Evolutionary conservation across 2,888 invertebrate species (phyloP).

Genomic region (Pecten maximus): DNA sequence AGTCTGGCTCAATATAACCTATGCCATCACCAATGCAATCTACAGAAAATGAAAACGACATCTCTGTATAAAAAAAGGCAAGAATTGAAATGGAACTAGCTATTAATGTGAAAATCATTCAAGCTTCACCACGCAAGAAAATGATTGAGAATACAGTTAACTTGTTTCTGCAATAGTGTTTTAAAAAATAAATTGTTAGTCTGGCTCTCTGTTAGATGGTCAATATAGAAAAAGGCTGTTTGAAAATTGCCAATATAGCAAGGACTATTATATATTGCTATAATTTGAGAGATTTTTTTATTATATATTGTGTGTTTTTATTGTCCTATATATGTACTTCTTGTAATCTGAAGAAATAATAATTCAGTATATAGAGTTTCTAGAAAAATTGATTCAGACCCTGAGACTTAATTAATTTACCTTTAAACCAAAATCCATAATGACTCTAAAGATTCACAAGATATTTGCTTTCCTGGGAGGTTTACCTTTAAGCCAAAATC

Average conservation of each 20-base stretch:
- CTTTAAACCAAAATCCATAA: no score
- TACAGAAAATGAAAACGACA: conserved; percentile 13
- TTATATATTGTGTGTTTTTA: no score
- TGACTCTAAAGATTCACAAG: no score
- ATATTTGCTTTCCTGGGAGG: no score
- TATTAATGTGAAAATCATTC: background rate
- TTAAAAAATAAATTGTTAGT: background rate
- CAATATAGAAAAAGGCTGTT: background rate
- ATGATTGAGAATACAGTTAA: conserved; percentile 3
- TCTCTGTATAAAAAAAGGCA: background rate
- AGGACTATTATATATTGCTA: background rate
- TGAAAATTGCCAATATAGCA: background rate
- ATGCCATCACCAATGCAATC: background rate
- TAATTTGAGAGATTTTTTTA: background rate
- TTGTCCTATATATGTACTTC: no score
- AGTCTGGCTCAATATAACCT: background rate
- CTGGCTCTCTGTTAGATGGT: background rate
- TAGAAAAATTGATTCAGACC: no score
- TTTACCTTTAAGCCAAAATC: no score
- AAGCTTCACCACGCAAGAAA: background rate
- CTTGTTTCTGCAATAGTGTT: background rate
- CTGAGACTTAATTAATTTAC: no score
- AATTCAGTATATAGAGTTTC: no score
- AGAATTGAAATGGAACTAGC: background rate
- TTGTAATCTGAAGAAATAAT: no score